Evolutionary conservation across 2,113 vertebrate species (phyloP), one percentile per base, ranked within the genome.

Genomic region (Clupea harengus): DNA sequence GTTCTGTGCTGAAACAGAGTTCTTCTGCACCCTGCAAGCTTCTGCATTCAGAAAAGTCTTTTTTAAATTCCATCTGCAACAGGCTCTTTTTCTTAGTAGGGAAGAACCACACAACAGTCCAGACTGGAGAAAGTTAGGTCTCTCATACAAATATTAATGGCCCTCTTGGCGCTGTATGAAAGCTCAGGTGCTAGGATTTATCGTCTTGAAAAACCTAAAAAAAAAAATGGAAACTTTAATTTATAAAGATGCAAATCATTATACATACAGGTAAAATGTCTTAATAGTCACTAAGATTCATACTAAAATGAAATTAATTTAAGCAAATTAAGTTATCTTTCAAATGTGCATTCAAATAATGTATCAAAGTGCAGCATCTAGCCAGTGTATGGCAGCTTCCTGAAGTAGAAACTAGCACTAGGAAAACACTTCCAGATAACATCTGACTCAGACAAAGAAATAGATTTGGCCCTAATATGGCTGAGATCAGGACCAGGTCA

Each of bases 121-220:
- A 83, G 83, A 60, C 4, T 22, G 45, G 9, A 86, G 57, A 81
- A 72, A 6, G 64, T 28, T 8, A 32, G 32, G 64, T 32, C 64
- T 28, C 64, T 72, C 64, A 15, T 13, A 72, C 64, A 72, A 32
- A 25, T 72, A 72, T 72, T 72, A 72, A 72, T 32, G 82, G 20
- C 72, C 81, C 46, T 86, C 81, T 32, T 72, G 82, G 82, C 67
- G 45, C 57, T 72, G 54, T 52, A 46, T 13, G 45, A 84, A 84
- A 87, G 46, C 83, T 88, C 91, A 57, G 88, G 89, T 92, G 94
- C 95, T 98, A 99, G 86, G 96, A 95, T 90, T 99, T 99, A 97
- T 98, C 97, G 92, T 96, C 96, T 96, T 97, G 97, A 93, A 99
- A 97, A 94, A 98, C 96, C 98, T 99, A 90, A 78, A 89, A 89